phyloP scores from a whole-genome alignment of 2,113 vertebrate species.

The Platichthys stellatus region DNA sequence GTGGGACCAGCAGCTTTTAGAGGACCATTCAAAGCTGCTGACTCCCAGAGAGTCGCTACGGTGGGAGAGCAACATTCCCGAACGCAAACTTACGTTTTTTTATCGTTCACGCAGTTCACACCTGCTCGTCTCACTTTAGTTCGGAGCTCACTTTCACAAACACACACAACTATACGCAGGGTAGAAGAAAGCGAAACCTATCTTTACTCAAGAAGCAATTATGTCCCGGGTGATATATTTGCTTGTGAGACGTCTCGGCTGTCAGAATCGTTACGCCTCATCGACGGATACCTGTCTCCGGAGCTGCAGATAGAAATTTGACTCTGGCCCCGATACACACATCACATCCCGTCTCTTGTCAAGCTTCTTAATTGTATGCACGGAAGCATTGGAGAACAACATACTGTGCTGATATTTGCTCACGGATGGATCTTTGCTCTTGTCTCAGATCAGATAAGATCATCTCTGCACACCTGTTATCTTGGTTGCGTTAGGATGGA shows the following conservation, averaged over 20 bases:
- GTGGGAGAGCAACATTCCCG: conserved; percentile 26
- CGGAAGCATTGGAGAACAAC: conserved; percentile 34
- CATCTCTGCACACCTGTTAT: conserved; percentile 18
- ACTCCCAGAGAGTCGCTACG: conserved; percentile 41
- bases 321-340: conserved; percentile 45
- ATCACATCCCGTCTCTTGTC: conserved; percentile 40
- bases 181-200: conserved; percentile 35
- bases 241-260: conserved; percentile 49
- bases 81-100: conserved; percentile 39
- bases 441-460: conserved; percentile 24
- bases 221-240: conserved; percentile 60
- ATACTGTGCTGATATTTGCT: conserved; percentile 27
- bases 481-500: conserved; percentile 23
- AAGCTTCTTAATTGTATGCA: conserved; percentile 40
- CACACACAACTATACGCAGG: conserved; percentile 12
- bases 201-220: conserved; percentile 55
- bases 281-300: conserved; percentile 46
- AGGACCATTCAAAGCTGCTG: conserved; percentile 55
- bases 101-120: conserved; percentile 28
- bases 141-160: not conserved
- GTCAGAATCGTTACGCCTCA: conserved; percentile 65
- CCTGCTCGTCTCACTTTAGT: conserved; percentile 18
- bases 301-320: conserved; percentile 57
- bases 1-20: conserved; percentile 46
- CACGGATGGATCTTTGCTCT: conserved; percentile 20